Conservation (phyloP, 1,140 invertebrate species). For the Linepithema humile region DNA sequence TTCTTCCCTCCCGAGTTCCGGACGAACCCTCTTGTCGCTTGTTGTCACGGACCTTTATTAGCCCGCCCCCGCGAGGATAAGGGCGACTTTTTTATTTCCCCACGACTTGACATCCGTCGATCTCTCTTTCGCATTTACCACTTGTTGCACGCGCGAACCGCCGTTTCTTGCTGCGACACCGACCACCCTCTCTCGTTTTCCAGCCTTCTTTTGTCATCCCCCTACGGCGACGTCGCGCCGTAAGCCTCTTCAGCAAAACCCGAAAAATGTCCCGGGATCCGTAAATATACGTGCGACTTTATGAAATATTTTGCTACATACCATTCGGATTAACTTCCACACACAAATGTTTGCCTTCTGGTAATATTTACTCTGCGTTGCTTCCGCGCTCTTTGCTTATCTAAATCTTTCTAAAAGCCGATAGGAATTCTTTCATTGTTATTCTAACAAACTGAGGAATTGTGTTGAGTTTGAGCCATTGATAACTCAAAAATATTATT, state of each 20-base stretch:
- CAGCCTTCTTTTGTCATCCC: slow-evolving; percentile 41
- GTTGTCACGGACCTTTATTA: slow-evolving; percentile 76
- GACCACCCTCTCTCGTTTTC: slow-evolving; percentile 48
- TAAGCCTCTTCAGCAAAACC: not conserved
- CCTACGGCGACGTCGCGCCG: not conserved
- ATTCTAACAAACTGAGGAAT: too few relatives aligned
- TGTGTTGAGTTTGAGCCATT: too few relatives aligned
- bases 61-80: slow-evolving; percentile 63
- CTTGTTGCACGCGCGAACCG: slow-evolving; percentile 71
- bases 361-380: too few relatives aligned
- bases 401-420: too few relatives aligned
- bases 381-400: too few relatives aligned
- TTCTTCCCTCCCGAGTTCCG: slow-evolving; percentile 49
- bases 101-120: slow-evolving; percentile 76
- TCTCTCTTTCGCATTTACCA: slow-evolving; percentile 70
- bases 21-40: slow-evolving; percentile 67
- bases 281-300: not conserved
- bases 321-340: not conserved
- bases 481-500: too few relatives aligned
- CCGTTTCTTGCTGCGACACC: slow-evolving; percentile 61
- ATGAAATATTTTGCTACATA: not conserved
- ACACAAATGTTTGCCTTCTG: too few relatives aligned
- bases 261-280: not conserved
- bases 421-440: too few relatives aligned
- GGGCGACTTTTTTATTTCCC: slow-evolving; percentile 78